Base-by-base conservation (phyloP, 2,888 invertebrate genomes). In the Lypha dubia region DNA sequence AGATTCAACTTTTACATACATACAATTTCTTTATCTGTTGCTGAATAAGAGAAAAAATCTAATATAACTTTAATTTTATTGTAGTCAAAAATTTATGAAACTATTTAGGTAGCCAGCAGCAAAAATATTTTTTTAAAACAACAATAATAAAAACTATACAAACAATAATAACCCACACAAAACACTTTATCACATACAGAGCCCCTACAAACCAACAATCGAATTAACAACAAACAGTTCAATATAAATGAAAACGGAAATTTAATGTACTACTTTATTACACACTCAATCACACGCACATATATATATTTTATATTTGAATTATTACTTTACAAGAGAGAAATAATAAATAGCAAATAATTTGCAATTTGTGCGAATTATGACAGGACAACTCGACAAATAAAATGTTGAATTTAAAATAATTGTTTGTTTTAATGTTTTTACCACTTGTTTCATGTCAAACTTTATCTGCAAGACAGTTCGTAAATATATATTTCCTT, bases 361-460 rank as follows among this genome's bases (percentile, higher is more conserved):
- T 80, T 84, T 68, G 73, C 80, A 77, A 74, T 80, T 77, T 81
- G 62, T 81, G 62, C 77, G 79, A 79, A 81, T 70, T 80, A 81
- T 80, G 71, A 84, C 51, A 84, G 63, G 73, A 77, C 77, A 84
- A 84, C 32, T 65, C 74, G 81, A 74, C 81, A 84, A 81, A 74
- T 79, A 77, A 81, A 67, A 53, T 74, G 67, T 60, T 62, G 32
- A 67, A 74, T 60, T 65, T 67, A 56, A 32, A 67, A 67, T 35
- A 58, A 74, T 32, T 49, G 38, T 58, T 67, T 38, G 3, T 28
- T 6, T 28, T 41, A 13, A 13, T 28, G 22, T 11, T 24, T 32
- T 65, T 65, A 5, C 13, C 9, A 3, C 2, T 68, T 70, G n/a
- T 28, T 70, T 15, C 4, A 20, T 5, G 9, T 28, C 0, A 41